These are phyloP conservation scores for Scaeva pyrastri DNA, from an alignment of 2,888 invertebrate genomes.

Conservation along the genomic window DNA sequence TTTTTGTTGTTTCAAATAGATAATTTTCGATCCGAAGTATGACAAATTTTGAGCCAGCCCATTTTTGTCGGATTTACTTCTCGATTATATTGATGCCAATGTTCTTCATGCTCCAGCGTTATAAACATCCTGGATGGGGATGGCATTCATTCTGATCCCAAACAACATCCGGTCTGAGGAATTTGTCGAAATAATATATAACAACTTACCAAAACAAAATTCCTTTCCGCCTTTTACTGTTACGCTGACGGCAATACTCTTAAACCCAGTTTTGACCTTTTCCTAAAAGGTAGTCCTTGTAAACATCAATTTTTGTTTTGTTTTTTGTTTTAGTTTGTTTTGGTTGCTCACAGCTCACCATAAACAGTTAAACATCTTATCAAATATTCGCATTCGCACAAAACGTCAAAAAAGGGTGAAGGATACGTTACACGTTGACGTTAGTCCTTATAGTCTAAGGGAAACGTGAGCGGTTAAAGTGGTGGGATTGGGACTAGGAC, in stretches of 20 bases:
- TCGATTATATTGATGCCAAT: too few species aligned
- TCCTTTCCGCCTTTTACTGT: background rate
- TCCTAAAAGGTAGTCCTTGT: background rate
- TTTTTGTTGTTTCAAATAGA: too few species aligned
- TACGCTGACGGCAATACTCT: conserved; percentile 56
- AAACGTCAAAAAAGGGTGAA: conserved; percentile 33
- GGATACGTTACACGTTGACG: conserved; percentile 5
- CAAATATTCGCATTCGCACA: conserved; percentile 63
- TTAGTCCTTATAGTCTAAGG: background rate
- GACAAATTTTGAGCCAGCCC: too few species aligned
- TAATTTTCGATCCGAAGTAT: too few species aligned
- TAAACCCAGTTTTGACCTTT: conserved; percentile 68
- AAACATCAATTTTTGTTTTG: background rate
- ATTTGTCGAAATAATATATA: background rate
- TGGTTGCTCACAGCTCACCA: conserved; percentile 25
- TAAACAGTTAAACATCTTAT: conserved; percentile 54
- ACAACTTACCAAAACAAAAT: background rate
- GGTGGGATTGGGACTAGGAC: too few species aligned
- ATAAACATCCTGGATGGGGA: too few species aligned
- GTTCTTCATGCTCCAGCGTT: too few species aligned
- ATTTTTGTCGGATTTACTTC: too few species aligned
- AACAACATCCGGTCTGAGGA: background rate
- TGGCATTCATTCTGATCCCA: background rate
- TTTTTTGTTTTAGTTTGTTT: background rate
- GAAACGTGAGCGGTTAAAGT: background rate